A percentile compares a stretch with the other conserved stretches of the same genome.
Conservation (phyloP, 2,888 invertebrate species). For the Stomorhina lunata region DNA sequence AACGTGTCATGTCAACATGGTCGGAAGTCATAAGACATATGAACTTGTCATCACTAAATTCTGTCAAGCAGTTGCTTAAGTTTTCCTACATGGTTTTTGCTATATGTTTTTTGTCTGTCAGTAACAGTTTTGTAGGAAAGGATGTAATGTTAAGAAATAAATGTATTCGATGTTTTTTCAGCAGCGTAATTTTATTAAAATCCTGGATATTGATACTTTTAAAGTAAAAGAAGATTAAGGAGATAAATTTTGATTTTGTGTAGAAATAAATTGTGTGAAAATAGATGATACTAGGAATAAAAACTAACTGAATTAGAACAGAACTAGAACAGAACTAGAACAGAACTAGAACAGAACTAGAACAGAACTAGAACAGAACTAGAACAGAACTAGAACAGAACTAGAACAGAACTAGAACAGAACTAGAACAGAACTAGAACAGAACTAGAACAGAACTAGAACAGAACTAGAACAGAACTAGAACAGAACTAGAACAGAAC, state of each 20-base stretch:
- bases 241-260: conserved; percentile 32
- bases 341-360: not conserved
- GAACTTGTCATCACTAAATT: conserved; percentile 67
- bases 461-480: too few species aligned
- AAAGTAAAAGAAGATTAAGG: not conserved
- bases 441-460: not conserved
- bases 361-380: not conserved
- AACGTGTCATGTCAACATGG: conserved; percentile 73
- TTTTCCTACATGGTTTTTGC: not conserved
- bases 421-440: not conserved
- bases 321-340: not conserved
- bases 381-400: too few species aligned
- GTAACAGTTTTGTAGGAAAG: not conserved
- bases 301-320: not conserved
- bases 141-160: conserved; percentile 1
- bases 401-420: not conserved
- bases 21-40: conserved; percentile 75
- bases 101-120: not conserved
- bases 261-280: not conserved
- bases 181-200: conserved; percentile 43
- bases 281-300: too few species aligned
- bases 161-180: conserved; percentile 23
- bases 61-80: conserved; percentile 18
- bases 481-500: not conserved
- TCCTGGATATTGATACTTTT: conserved; percentile 41